These are phyloP conservation scores for Macrostomum lignano DNA, from an alignment of 1,140 invertebrate genomes.

Conservation along the genomic window DNA sequence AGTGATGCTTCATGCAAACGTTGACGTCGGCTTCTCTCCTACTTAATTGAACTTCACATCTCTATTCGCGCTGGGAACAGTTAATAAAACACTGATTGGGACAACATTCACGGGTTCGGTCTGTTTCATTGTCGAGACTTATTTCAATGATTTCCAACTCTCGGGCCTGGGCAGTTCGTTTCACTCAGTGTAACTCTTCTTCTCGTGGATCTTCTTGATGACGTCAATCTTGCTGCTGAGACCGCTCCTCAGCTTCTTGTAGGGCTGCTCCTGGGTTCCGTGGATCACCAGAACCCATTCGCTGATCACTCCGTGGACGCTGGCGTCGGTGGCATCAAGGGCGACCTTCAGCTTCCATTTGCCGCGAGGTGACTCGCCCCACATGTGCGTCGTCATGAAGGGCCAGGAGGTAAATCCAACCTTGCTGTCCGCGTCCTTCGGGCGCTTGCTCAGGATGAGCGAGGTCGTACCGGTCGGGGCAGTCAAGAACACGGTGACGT, in stretches of 20 bases:
- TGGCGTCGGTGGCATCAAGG: constrained; percentile 25
- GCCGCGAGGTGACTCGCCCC: constrained; percentile 89
- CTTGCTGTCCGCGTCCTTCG: constrained; percentile 73
- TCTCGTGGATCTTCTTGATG: too few species aligned
- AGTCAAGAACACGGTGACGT: constrained; percentile 68
- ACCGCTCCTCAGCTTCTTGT: constrained; percentile 24
- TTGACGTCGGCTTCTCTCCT: too few species aligned
- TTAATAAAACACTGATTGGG: too few species aligned
- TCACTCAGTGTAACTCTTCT: too few species aligned
- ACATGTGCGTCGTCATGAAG: constrained; percentile 98
- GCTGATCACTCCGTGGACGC: constrained; percentile 45
- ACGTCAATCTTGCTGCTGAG: too few species aligned
- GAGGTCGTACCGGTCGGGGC: constrained; percentile 88
- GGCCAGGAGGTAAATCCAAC: constrained; percentile 99
- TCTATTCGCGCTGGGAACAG: too few species aligned
- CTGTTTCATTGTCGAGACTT: too few species aligned
- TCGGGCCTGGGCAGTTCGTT: too few species aligned
- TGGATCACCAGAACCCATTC: constrained; percentile 93
- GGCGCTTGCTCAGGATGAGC: constrained; percentile 75
- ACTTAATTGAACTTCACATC: too few species aligned
- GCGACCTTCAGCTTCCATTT: constrained; percentile 62
- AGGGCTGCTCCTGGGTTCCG: constrained; percentile 72
- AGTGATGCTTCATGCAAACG: too few species aligned
- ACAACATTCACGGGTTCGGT: too few species aligned
- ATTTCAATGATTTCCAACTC: too few species aligned